Conservation (phyloP, 2,113 vertebrate species). For the Clarias macrocephalus region DNA sequence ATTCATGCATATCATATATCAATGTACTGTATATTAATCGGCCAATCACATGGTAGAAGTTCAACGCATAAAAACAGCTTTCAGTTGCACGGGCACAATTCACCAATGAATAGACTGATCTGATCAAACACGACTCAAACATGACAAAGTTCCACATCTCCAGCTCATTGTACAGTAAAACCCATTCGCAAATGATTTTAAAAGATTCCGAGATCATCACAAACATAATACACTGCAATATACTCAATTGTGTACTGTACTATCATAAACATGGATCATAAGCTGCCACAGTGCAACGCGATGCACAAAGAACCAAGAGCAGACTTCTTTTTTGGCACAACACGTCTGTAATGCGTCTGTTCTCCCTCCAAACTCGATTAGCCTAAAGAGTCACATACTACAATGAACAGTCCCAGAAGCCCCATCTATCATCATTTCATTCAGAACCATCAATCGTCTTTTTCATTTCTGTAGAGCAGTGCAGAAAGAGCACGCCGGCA, state of each 20-base stretch:
- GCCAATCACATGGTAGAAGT: neutral
- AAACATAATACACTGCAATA: neutral
- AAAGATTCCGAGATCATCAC: neutral
- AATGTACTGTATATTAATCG: too few relatives aligned
- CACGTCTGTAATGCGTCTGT: conserved; percentile 16
- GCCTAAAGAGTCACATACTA: conserved; percentile 32
- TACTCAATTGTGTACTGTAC: neutral
- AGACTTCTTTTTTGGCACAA: neutral
- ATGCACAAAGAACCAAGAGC: neutral
- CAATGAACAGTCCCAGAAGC: conserved; percentile 23
- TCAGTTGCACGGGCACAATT: neutral
- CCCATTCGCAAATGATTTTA: neutral
- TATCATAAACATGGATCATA: neutral
- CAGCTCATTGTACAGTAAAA: neutral
- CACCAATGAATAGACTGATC: too few relatives aligned
- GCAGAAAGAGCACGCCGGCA: neutral
- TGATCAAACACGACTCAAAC: neutral
- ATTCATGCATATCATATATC: neutral
- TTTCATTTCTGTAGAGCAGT: conserved; percentile 27
- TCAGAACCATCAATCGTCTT: conserved; percentile 31
- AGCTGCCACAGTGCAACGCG: neutral
- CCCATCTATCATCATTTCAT: conserved; percentile 44
- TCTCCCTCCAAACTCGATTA: conserved; percentile 19
- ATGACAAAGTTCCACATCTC: neutral
- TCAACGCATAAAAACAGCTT: neutral